Evolutionary conservation across 1,140 invertebrate genomes (phyloP).

Genomic region (Maconellicoccus hirsutus): DNA sequence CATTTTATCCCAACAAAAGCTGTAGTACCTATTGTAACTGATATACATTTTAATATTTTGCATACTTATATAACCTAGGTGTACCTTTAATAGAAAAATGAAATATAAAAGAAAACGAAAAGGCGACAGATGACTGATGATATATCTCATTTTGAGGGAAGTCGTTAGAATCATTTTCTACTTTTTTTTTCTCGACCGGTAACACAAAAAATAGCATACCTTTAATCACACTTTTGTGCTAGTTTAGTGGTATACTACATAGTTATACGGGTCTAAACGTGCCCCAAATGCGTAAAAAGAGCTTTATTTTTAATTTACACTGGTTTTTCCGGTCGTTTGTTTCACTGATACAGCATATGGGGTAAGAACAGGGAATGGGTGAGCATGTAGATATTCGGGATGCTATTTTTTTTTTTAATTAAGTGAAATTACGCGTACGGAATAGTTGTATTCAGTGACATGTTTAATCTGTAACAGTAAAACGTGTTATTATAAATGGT

Average conservation of each 20-base stretch:
- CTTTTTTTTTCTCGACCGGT: background rate
- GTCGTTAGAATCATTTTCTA: background rate
- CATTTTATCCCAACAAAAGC: background rate
- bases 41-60: background rate
- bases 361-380: too few relatives aligned
- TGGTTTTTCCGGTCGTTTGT: background rate
- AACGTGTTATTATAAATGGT: slow-evolving; percentile 3
- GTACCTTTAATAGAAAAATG: background rate
- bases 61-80: too few relatives aligned
- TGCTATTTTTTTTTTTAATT: background rate
- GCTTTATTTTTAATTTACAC: slow-evolving; percentile 9
- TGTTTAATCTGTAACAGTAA: slow-evolving; percentile 2
- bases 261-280: background rate
- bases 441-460: background rate
- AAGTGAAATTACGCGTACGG: slow-evolving; percentile 1
- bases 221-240: background rate
- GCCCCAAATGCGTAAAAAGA: slow-evolving; percentile 7
- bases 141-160: background rate
- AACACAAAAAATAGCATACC: background rate
- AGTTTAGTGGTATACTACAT: background rate
- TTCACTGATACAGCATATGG: background rate
- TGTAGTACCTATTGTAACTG: background rate
- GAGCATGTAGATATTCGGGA: background rate
- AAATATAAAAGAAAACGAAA: slow-evolving; percentile 10
- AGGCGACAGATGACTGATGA: background rate